Base-by-base conservation (phyloP, 2,113 vertebrate species). In the Aphyosemion australe region DNA sequence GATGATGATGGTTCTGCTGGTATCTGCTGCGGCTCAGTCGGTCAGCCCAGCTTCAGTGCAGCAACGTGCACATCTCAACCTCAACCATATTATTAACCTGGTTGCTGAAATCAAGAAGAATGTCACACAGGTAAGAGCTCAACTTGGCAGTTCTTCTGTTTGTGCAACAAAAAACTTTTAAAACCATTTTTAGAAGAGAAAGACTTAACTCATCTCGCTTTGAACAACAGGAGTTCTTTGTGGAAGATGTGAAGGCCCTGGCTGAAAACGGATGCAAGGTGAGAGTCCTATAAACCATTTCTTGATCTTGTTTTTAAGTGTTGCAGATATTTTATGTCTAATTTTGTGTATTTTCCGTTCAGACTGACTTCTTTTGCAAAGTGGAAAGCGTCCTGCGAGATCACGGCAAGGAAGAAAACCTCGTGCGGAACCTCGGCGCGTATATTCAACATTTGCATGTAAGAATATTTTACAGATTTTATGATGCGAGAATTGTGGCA, bases 321-420 rank as follows among this genome's bases (percentile, higher is more conserved):
- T 43, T 72, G 10, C 11, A 32, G 8, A n/a, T 21, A 49, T 49
- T 48, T n/a, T 39, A 9, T 6, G 15, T 41, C 11, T 5, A 20
- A 19, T 37, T 45, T 62, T 0, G 42, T 18, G 58, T 71, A 6
- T 48, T 41, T 49, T 62, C 18, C 31, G 13, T 74, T 42, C 64
- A 91, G 90, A 1, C 19, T 0, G 5, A 1, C 0, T 82, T 84
- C 64, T 91, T 90, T 76, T 93, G 92, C 79, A 80, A 82, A 74
- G 79, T 69, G 26, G 0, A 66, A 2, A 0, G 18, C 0, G 49
- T 89, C 31, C 61, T 87, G 55, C 0, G 13, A 0, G 2, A 12
- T 0, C 26, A 63, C 3, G 0, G 6, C 5, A 2, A 7, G 0
- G 4, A 37, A 0, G 0, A 7, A 2, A 1, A 1, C 0, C 1